Conservation (phyloP, 2,113 vertebrate species). For the Anas platyrhynchos region DNA sequence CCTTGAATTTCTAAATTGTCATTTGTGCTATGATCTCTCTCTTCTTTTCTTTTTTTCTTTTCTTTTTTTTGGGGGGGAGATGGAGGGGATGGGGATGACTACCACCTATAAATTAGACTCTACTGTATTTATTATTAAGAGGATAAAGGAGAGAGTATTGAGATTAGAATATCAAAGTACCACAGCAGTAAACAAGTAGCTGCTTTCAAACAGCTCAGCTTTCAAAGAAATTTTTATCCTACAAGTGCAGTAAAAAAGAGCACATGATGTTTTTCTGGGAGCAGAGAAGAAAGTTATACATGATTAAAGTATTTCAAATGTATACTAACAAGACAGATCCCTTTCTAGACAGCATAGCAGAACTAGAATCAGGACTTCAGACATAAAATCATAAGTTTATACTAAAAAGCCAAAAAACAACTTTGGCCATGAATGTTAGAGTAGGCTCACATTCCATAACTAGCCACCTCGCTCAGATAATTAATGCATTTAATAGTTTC, state of each 20-base stretch:
- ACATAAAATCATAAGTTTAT: neutral
- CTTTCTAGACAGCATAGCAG: neutral
- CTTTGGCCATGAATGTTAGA: neutral
- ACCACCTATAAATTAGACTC: slow-evolving; percentile 1
- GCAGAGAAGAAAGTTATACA: neutral
- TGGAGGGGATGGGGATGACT: neutral
- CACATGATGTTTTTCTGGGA: neutral
- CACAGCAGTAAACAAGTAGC: slow-evolving; percentile 2
- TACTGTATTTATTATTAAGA: slow-evolving; percentile 47
- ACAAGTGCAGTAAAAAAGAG: neutral
- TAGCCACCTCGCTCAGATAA: neutral
- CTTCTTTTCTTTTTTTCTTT: neutral
- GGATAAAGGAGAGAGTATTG: neutral
- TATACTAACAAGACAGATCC: neutral
- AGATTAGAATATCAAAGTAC: slow-evolving; percentile 35
- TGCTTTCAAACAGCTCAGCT: neutral
- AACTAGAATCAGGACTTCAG: neutral
- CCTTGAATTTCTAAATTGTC: slow-evolving; percentile 27
- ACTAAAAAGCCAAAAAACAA: neutral
- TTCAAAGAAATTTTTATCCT: slow-evolving; percentile 1
- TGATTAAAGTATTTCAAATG: neutral
- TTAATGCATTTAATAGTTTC: neutral
- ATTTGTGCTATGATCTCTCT: slow-evolving; percentile 1
- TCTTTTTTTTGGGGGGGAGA: neutral
- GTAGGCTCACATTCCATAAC: neutral